Conservation (phyloP, 2,113 vertebrate species). For the Gallinago media region DNA sequence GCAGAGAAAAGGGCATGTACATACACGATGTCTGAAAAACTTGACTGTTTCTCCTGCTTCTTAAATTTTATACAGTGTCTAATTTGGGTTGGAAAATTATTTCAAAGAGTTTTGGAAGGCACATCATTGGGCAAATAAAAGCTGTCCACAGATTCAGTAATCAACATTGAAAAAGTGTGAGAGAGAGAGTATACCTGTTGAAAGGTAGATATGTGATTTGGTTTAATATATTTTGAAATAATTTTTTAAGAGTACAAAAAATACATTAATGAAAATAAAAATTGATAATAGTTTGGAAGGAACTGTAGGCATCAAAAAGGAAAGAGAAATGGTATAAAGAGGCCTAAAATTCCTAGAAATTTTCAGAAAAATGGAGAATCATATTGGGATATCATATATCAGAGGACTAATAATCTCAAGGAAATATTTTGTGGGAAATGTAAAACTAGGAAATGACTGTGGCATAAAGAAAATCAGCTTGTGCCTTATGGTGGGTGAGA, state of each 20-base stretch:
- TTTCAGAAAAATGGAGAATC: not conserved
- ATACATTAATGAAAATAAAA: not conserved
- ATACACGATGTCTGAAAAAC: not conserved
- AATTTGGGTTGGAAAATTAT: not conserved
- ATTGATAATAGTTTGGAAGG: not conserved
- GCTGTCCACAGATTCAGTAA: not conserved
- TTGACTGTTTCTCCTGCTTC: not conserved
- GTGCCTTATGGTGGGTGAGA: rapidly evolving
- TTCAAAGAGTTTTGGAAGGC: not conserved
- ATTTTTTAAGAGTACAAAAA: not conserved
- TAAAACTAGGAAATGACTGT: not conserved
- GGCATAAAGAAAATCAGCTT: not conserved
- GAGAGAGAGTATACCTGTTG: not conserved
- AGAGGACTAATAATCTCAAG: not conserved
- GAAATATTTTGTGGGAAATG: not conserved
- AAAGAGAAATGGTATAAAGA: not conserved
- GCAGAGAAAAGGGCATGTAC: not conserved
- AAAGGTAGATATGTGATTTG: not conserved
- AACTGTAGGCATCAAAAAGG: not conserved
- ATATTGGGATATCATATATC: not conserved
- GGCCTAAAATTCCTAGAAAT: not conserved
- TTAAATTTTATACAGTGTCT: not conserved
- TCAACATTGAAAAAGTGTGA: not conserved
- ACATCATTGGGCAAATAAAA: not conserved
- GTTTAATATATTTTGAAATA: not conserved